A percentile compares a stretch with the other conserved stretches of the same genome.
Conservation (phyloP, 1,140 invertebrate genomes). For the Caenorhabditis latens region DNA sequence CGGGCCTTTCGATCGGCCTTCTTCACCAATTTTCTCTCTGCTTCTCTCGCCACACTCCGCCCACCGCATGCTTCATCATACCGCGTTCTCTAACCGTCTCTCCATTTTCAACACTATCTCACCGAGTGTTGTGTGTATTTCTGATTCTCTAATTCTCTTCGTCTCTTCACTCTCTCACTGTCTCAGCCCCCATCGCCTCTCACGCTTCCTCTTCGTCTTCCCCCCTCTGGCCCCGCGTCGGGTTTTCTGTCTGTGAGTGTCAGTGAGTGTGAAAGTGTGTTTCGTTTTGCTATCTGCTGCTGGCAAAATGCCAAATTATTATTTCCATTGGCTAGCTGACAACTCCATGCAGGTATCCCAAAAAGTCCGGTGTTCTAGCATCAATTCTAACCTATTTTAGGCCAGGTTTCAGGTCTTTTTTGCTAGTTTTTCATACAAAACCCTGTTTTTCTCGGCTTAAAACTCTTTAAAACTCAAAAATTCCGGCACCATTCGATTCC, state of each 20-base stretch:
- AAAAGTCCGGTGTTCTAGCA: constrained; percentile 13
- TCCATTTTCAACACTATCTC: neutral
- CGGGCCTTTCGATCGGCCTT: constrained; percentile 58
- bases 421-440: neutral
- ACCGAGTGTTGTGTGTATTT: neutral
- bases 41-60: constrained; percentile 46
- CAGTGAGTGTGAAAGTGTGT: constrained; percentile 56
- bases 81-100: constrained; percentile 23
- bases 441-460: neutral
- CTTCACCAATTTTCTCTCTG: constrained; percentile 22
- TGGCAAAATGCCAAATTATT: constrained; percentile 41
- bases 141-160: constrained; percentile 51
- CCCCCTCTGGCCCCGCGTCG: neutral
- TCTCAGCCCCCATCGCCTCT: neutral
- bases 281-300: constrained; percentile 52
- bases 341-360: neutral
- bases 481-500: neutral
- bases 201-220: neutral
- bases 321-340: neutral
- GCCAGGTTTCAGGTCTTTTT: neutral
- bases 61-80: neutral
- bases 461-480: neutral
- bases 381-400: neutral
- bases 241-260: constrained; percentile 51
- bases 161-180: constrained; percentile 28